Conservation (phyloP, 2,888 invertebrate genomes). For the Orthosia gothica region DNA sequence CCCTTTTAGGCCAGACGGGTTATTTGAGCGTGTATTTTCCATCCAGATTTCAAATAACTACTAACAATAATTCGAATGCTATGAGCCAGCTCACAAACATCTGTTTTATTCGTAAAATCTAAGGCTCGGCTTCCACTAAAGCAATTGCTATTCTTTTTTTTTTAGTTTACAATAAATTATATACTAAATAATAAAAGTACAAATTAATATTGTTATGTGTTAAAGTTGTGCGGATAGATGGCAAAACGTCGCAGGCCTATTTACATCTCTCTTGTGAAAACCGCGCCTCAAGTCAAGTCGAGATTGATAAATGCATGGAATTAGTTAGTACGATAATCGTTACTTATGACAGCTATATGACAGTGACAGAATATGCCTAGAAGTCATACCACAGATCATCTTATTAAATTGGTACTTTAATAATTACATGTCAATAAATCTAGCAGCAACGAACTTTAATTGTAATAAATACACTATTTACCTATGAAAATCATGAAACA, state of each 20-base stretch:
- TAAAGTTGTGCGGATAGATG: neutral
- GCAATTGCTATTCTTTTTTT: neutral
- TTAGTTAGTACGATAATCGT: neutral
- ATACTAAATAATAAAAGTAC: too few relatives aligned
- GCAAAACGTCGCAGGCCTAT: neutral
- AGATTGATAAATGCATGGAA: neutral
- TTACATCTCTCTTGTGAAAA: neutral
- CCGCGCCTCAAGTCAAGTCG: neutral
- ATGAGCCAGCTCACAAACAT: neutral
- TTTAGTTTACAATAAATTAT: too few relatives aligned
- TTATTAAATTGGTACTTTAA: too few relatives aligned
- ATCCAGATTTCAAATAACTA: neutral
- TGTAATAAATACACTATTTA: neutral
- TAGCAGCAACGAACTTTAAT: too few relatives aligned
- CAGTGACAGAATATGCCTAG: neutral
- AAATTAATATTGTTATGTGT: neutral
- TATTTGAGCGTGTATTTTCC: slow-evolving; percentile 25
- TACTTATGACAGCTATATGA: neutral
- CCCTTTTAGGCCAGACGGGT: slow-evolving; percentile 7
- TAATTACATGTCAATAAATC: too few relatives aligned
- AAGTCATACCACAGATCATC: too few relatives aligned
- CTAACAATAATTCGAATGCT: slow-evolving; percentile 8
- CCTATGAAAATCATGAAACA: neutral
- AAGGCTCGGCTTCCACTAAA: neutral
- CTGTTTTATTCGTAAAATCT: slow-evolving; percentile 12